phyloP scores from a whole-genome alignment of 2,888 invertebrate species.

The Leptodirus hochenwartii region DNA sequence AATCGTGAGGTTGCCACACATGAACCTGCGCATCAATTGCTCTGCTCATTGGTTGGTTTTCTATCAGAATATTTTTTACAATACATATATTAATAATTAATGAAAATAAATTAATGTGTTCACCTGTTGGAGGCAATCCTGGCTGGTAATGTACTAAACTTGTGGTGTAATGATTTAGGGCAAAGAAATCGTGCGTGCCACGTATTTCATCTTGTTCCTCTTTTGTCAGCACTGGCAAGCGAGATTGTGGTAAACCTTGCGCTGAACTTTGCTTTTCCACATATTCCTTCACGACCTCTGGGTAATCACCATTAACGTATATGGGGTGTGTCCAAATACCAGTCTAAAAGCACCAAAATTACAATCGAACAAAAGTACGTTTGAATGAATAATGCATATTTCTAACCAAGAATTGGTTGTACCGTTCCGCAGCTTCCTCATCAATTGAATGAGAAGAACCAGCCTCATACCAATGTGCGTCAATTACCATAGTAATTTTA shows the following conservation, averaged over 20 bases:
- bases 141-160: conserved; percentile 36
- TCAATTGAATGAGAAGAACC: conserved; percentile 33
- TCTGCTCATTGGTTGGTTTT: too few species aligned
- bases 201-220: conserved; percentile 39
- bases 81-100: background rate
- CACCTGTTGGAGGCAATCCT: conserved; percentile 9
- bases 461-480: conserved; percentile 42
- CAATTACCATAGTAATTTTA: conserved; percentile 40
- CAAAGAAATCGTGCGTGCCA: conserved; percentile 52
- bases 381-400: background rate
- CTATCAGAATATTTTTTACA: conserved; percentile 4
- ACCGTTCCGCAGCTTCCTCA: conserved; percentile 38
- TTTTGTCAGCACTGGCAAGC: conserved; percentile 40
- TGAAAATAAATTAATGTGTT: conserved; percentile 1
- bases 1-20: conserved; percentile 7
- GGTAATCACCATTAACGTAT: conserved; percentile 47
- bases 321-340: conserved; percentile 53
- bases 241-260: conserved; percentile 38
- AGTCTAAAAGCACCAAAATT: conserved; percentile 28
- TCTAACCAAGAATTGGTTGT: conserved; percentile 34
- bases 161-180: conserved; percentile 56
- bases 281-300: conserved; percentile 38
- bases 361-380: conserved; percentile 27
- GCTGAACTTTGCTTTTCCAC: conserved; percentile 35
- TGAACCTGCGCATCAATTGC: conserved; percentile 7